Evolutionary conservation across 2,113 vertebrate species (phyloP), one percentile per base, ranked within the genome.

Genomic region (Mustelus asterias): DNA sequence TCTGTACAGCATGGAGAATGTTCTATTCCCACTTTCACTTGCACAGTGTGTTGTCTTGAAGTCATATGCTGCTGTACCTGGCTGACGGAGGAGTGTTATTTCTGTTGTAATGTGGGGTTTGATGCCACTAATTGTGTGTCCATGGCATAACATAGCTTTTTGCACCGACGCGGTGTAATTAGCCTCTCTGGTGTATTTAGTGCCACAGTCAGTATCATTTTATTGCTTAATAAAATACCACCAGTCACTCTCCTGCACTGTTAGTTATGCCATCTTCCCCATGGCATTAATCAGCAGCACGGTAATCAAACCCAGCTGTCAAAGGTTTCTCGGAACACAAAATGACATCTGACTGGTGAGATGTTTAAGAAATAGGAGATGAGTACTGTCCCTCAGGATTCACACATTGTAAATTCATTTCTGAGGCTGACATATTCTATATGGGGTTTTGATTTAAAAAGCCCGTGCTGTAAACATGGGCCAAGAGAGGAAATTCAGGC

Each of bases 211-310:
- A 69, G 94, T 95, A 70, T 76, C 72, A 76, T 72, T 95, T 95
- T 95, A 95, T 95, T 72, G 70, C 41, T 72, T 69, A 95, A 95
- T 72, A 95, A 95, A 95, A 72, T 95, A 72, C 44, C 70, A 95
- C 48, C 94, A 72, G 94, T 72, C 94, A 72, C 41, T 54, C 67
- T 95, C 94, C 67, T 72, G 41, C 37, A 72, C 94, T 13, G 29
- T 94, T 95, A 95, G 72, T 95, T 95, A 95, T 72, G 94, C 65
- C 60, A 95, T 72, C 94, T 72, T 95, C 67, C 94, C 94, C 94
- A 48, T 94, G 93, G 65, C 93, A 94, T 95, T 72, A 95, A 95
- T 95, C 94, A 95, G 69, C 67, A 44, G 67, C 67, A 95, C 94
- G 54, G 41, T 72, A 44, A 54, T 44, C 67, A 94, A 94, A 94